Evolutionary conservation across 1,140 invertebrate genomes (phyloP), one percentile per base, ranked within the genome.

Genomic region (Eurosta solidaginis): DNA sequence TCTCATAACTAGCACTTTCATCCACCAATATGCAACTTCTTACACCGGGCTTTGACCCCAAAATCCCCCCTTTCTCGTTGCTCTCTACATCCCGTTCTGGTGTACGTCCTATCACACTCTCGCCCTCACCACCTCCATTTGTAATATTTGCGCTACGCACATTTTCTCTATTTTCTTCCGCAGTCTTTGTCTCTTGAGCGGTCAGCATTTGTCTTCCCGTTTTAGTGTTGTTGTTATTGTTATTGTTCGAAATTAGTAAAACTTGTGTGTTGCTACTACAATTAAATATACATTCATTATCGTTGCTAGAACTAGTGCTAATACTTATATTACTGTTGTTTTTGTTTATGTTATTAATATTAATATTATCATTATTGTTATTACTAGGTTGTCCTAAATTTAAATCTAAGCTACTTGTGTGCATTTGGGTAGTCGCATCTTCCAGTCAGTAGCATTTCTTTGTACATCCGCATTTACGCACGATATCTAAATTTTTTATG

Each of bases 401-500:
- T 84, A 85, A 83, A 87, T 87, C 85, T 87, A 87, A 87, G 84
- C 85, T 87, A 83, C 83, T 86, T 80, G 79, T 80, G 79, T 82
- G 81, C 82, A 85, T 82, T 85, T 83, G 87, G 87, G 87, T 88
- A 88, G 87, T 88, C 87, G 87, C 87, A 87, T 88, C 86, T 87
- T 86, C 85, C 87, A 88, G 87, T 88, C 92, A 92, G 88, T 93
- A 91, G 90, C 94, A 96, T 90, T 95, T 95, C 88, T 94, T 93
- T 79, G 93, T 92, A 89, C 94, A 96, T 77, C 93, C 93, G 88
- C 94, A 99, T 89, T 98, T 98, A 83, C 97, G 93, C 85, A 99
- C 95, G 84, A 99, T 95, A 85, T 98, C 96, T 83, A 99, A 93
- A 86, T 98, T 95, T 91, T 97, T 97, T 85, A 96, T 96, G 91